Evolutionary conservation across 2,113 vertebrate genomes (phyloP).

Genomic region (Panurus biarmicus): DNA sequence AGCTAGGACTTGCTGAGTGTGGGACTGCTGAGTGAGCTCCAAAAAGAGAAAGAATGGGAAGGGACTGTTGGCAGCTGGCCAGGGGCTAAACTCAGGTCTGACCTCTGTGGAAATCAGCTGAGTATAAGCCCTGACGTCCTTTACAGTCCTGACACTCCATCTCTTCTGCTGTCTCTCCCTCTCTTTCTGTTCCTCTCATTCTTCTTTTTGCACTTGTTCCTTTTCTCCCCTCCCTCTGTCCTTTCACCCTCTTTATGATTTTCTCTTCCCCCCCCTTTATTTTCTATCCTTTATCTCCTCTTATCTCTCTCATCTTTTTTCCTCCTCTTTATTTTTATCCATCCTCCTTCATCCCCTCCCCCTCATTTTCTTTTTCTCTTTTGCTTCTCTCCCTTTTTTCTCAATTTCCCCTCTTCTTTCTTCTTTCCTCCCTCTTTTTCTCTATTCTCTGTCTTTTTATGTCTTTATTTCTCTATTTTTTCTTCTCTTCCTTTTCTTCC

Average conservation of each 20-base stretch:
- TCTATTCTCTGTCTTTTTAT: background rate
- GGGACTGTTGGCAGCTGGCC: background rate
- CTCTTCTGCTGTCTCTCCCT: background rate
- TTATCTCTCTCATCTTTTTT: background rate
- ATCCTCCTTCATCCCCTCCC: background rate
- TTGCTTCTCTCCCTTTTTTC: background rate
- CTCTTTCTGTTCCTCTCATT: background rate
- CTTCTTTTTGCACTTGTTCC: background rate
- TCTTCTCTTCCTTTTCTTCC: background rate
- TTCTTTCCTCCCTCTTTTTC: background rate
- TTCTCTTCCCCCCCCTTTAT: background rate
- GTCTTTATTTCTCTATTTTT: background rate
- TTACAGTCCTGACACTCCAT: background rate
- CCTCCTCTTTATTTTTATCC: background rate
- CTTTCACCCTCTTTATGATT: background rate
- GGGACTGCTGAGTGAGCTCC: background rate
- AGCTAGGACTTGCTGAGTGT: background rate
- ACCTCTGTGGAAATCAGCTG: background rate
- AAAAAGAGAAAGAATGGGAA: background rate
- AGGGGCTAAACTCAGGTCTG: background rate
- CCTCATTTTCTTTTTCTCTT: background rate
- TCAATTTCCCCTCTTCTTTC: background rate
- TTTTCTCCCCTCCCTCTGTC: background rate
- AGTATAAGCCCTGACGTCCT: background rate
- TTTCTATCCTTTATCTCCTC: background rate